phyloP scores from a whole-genome alignment of 2,888 invertebrate genomes.

The Empis livida region DNA sequence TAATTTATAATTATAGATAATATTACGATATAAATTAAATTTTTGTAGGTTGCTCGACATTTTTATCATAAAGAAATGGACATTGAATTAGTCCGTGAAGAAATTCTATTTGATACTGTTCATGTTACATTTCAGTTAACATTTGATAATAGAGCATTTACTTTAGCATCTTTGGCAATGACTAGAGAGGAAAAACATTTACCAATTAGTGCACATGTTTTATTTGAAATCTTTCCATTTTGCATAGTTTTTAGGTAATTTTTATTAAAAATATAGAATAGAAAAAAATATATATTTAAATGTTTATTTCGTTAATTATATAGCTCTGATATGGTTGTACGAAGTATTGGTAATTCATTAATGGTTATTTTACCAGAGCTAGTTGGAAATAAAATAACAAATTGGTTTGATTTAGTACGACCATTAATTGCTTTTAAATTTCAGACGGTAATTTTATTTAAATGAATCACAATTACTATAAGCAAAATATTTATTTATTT shows the following conservation, averaged over 20 bases:
- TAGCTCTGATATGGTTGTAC: constrained; percentile 75
- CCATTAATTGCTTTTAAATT: constrained; percentile 91
- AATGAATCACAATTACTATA: background rate
- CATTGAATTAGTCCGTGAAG: constrained; percentile 79
- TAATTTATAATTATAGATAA: background rate
- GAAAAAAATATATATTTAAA: background rate
- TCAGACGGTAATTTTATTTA: constrained; percentile 60
- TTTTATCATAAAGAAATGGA: constrained; percentile 93
- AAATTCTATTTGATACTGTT: constrained; percentile 76
- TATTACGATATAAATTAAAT: constrained; percentile 3
- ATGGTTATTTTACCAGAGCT: constrained; percentile 81
- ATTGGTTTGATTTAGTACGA: constrained; percentile 82
- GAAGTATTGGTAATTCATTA: constrained; percentile 80
- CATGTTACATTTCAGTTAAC: constrained; percentile 89
- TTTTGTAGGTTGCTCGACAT: constrained; percentile 68
- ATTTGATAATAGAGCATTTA: constrained; percentile 88
- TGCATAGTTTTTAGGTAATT: constrained; percentile 89
- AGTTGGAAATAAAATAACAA: constrained; percentile 78
- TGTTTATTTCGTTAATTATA: background rate
- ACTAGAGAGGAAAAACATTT: constrained; percentile 78
- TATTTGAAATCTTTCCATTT: constrained; percentile 96
- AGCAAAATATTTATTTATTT: background rate
- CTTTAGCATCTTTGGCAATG: constrained; percentile 69
- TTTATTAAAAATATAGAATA: background rate
- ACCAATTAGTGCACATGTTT: constrained; percentile 75